These are phyloP conservation scores for Heteronetta atricapilla DNA, from an alignment of 2,113 vertebrate genomes.

Conservation along the genomic window DNA sequence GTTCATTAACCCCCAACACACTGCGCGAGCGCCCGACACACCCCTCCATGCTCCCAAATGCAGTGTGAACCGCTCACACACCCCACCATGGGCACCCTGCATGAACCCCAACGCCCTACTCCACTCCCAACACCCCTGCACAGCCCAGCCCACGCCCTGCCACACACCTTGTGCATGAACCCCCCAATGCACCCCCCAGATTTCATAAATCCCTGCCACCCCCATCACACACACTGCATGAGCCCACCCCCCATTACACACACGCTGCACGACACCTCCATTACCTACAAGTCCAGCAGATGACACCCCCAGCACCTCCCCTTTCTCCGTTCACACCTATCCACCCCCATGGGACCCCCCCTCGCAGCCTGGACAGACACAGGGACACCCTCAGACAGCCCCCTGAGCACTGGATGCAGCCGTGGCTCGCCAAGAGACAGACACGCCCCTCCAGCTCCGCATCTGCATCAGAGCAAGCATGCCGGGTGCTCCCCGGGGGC, in stretches of 20 bases:
- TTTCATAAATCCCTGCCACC: neutral
- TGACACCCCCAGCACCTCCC: neutral
- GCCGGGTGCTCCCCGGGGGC: neutral
- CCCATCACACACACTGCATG: accelerated
- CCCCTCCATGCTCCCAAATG: neutral
- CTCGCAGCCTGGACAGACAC: accelerated
- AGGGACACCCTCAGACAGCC: neutral
- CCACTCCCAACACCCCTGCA: neutral
- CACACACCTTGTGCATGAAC: accelerated
- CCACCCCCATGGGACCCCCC: neutral
- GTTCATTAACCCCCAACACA: neutral
- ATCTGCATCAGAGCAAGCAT: accelerated
- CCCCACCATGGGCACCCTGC: neutral
- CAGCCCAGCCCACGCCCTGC: neutral
- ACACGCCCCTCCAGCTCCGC: neutral
- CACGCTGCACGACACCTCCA: neutral
- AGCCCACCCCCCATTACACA: neutral
- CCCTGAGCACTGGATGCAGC: neutral
- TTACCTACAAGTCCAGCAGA: neutral
- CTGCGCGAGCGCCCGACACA: accelerated
- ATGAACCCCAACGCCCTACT: neutral
- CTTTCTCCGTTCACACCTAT: neutral
- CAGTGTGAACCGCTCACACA: neutral
- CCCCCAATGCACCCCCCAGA: neutral
- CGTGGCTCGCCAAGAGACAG: neutral